Conservation (phyloP, 2,888 invertebrate genomes). For the Lingula anatina region DNA sequence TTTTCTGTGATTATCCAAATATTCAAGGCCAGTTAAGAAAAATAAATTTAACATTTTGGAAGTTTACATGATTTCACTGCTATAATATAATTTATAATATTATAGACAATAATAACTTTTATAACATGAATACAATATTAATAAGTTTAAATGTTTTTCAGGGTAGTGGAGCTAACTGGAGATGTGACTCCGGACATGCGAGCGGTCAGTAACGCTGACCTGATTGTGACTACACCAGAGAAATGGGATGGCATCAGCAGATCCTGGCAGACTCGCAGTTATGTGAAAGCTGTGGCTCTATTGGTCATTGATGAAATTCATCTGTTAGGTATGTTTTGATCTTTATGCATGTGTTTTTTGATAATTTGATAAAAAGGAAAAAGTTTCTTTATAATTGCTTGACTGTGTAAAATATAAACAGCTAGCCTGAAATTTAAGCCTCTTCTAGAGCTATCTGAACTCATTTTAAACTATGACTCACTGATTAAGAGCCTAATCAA, state of each 20-base stretch:
- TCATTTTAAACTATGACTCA: too few species aligned
- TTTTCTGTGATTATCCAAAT: too few species aligned
- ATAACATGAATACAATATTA: too few species aligned
- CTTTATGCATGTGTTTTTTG: background rate
- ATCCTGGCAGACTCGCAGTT: constrained; percentile 94
- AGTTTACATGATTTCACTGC: too few species aligned
- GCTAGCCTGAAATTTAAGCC: too few species aligned
- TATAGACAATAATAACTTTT: too few species aligned
- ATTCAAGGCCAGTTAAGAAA: too few species aligned
- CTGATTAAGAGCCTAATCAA: too few species aligned
- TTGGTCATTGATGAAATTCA: constrained; percentile 99
- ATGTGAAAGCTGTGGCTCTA: constrained; percentile 79
- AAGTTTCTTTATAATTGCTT: background rate
- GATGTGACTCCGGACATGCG: constrained; percentile 81
- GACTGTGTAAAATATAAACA: too few species aligned
- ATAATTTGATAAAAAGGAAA: background rate
- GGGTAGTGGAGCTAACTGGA: constrained; percentile 93
- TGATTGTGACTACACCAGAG: constrained; percentile 98
- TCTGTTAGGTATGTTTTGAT: constrained; percentile 66
- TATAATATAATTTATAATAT: too few species aligned
- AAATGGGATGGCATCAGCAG: constrained; percentile 99
- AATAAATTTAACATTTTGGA: too few species aligned
- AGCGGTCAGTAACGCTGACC: constrained; percentile 75
- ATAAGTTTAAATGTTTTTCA: constrained; percentile 31
- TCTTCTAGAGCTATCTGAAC: too few species aligned